Percentiles rank a stretch among this genome's conserved stretches.
Evolutionary conservation across 2,888 invertebrate species (phyloP).

Genomic region (Caradrina clavipalpis): DNA sequence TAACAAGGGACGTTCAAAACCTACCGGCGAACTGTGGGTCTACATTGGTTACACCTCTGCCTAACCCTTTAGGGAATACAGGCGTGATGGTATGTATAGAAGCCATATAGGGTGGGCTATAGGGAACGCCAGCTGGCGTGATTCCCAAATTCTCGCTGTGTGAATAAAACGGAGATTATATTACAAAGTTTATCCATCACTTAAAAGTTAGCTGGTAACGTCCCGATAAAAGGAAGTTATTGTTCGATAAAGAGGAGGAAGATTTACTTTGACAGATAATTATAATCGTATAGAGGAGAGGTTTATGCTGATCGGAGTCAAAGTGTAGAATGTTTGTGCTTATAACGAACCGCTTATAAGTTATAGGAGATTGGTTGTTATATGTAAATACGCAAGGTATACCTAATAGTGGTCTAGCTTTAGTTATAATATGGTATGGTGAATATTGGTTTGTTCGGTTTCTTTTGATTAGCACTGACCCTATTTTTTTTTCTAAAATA

Average conservation of each 20-base stretch:
- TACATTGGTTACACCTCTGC: no score
- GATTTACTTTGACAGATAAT: slow-evolving; percentile 60
- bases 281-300: slow-evolving; percentile 48
- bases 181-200: slow-evolving; percentile 66
- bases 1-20: no score
- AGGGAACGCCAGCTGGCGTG: slow-evolving; percentile 51
- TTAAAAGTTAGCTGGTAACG: slow-evolving; percentile 63
- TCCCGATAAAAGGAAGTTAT: slow-evolving; percentile 63
- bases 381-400: no score
- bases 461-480: no score
- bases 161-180: slow-evolving; percentile 64
- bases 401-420: no score
- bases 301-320: slow-evolving; percentile 38
- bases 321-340: slow-evolving; percentile 26
- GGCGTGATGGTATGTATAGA: no score
- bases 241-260: slow-evolving; percentile 51
- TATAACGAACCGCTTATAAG: slow-evolving; percentile 18
- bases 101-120: slow-evolving; percentile 21
- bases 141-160: slow-evolving; percentile 57
- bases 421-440: no score
- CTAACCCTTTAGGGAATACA: no score
- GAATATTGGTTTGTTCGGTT: no score
- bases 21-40: no score
- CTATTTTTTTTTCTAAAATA: no score
- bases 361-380: not conserved